Evolutionary conservation across 2,113 vertebrate genomes (phyloP).

Genomic region (Onychostoma macrolepis): DNA sequence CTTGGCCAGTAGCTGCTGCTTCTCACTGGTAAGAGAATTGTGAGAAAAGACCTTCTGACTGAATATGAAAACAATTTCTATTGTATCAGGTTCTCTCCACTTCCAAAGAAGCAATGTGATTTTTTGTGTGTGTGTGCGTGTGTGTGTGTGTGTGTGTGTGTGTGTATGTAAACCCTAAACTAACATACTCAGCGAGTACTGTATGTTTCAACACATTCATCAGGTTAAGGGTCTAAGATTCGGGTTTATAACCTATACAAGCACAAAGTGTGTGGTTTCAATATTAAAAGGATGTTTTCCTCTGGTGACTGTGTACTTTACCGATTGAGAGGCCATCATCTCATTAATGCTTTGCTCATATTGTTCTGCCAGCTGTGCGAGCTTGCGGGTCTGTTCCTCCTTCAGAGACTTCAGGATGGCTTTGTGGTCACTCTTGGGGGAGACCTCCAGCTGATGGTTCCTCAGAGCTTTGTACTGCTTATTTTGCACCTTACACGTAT

Average conservation of each 20-base stretch:
- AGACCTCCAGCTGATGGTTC: conserved; percentile 99
- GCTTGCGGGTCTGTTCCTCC: conserved; percentile 98
- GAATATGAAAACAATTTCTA: too few species aligned
- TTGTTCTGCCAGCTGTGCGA: conserved; percentile 97
- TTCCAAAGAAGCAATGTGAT: too few species aligned
- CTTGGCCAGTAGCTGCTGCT: background rate
- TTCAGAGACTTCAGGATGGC: conserved; percentile 95
- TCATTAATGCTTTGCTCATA: conserved; percentile 99
- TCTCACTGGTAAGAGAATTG: background rate
- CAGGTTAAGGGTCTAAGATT: background rate
- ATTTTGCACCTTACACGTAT: conserved; percentile 99
- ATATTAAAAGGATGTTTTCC: background rate
- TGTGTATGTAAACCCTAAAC: background rate
- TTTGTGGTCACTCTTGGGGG: conserved; percentile 99
- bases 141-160: too few species aligned
- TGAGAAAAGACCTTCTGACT: background rate
- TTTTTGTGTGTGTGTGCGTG: too few species aligned
- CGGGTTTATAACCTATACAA: background rate
- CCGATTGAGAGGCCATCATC: conserved; percentile 99
- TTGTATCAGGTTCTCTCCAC: too few species aligned
- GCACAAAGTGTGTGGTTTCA: background rate
- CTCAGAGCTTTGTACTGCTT: conserved; percentile 99
- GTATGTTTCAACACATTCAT: background rate
- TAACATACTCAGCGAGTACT: too few species aligned
- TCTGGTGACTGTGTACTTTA: conserved; percentile 69